Conservation (phyloP, 2,113 vertebrate genomes). For the Sterna hirundo region DNA sequence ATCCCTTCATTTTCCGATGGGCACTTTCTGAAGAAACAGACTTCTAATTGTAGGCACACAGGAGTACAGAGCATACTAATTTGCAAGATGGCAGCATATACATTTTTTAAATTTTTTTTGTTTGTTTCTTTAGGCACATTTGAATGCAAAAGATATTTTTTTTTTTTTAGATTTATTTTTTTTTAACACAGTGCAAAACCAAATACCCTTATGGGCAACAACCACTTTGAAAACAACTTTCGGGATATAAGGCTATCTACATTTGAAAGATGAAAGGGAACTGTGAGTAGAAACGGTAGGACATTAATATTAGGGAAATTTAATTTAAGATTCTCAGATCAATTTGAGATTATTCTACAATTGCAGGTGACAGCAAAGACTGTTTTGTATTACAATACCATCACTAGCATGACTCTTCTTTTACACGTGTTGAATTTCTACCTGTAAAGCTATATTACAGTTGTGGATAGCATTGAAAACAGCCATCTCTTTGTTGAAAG, state of each 20-base stretch:
- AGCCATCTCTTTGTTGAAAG: background rate
- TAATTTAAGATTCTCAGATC: conserved; percentile 35
- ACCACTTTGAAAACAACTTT: conserved; percentile 56
- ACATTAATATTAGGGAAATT: conserved; percentile 1
- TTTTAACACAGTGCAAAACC: conserved; percentile 73
- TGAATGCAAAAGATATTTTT: conserved; percentile 63
- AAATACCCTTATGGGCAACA: conserved; percentile 56
- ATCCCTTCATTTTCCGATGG: conserved; percentile 58
- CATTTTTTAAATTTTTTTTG: background rate
- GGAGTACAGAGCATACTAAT: conserved; percentile 59
- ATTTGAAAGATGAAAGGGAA: conserved; percentile 27
- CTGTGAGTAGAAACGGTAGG: background rate
- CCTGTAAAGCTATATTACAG: background rate
- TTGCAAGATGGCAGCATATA: conserved; percentile 72
- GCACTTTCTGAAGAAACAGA: conserved; percentile 61
- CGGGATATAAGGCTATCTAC: conserved; percentile 42
- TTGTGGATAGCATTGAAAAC: conserved; percentile 10
- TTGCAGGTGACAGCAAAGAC: conserved; percentile 4
- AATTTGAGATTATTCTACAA: background rate
- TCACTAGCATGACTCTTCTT: background rate
- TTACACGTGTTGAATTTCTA: background rate
- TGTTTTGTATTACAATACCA: background rate
- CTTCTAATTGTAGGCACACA: conserved; percentile 64
- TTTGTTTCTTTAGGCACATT: conserved; percentile 73
- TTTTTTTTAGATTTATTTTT: conserved; percentile 13